Percentiles rank a stretch among this genome's conserved stretches.
Evolutionary conservation across 1,140 invertebrate genomes (phyloP).

Genomic region (Drosophila willistoni): DNA sequence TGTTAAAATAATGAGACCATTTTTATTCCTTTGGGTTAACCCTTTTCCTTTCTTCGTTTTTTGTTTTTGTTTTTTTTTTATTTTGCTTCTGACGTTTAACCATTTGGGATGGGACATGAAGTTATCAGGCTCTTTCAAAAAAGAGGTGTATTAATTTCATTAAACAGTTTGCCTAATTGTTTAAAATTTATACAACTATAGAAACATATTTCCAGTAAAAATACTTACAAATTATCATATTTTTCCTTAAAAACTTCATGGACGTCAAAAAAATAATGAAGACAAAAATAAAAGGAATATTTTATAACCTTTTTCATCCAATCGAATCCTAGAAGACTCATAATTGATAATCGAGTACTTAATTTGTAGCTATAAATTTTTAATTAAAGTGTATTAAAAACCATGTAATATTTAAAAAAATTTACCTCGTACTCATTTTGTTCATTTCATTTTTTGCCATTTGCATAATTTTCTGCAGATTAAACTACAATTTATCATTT

Average conservation of each 20-base stretch:
- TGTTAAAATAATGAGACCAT: conserved; percentile 70
- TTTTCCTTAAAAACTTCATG: too few species aligned
- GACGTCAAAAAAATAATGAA: too few species aligned
- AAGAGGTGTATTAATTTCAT: neutral
- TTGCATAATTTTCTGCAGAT: conserved; percentile 78
- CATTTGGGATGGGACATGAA: conserved; percentile 21
- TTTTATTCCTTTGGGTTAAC: conserved; percentile 29
- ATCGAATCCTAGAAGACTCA: too few species aligned
- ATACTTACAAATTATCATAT: too few species aligned
- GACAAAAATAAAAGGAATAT: too few species aligned
- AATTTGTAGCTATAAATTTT: neutral
- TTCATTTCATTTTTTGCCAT: conserved; percentile 53
- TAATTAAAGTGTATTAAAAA: conserved; percentile 33
- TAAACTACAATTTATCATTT: conserved; percentile 80
- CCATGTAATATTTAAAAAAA: neutral
- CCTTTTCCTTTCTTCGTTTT: conserved; percentile 44
- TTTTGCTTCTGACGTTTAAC: conserved; percentile 26
- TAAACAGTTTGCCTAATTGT: neutral
- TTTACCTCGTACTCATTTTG: neutral
- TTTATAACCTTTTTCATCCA: too few species aligned
- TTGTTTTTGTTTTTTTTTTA: conserved; percentile 36
- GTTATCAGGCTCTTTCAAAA: conserved; percentile 17
- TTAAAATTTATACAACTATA: neutral
- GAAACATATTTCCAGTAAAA: too few species aligned
- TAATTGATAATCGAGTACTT: too few species aligned